Percentiles rank a stretch among this genome's conserved stretches.
phyloP scores from a whole-genome alignment of 2,113 vertebrate species.

The Apteryx mantelli region DNA sequence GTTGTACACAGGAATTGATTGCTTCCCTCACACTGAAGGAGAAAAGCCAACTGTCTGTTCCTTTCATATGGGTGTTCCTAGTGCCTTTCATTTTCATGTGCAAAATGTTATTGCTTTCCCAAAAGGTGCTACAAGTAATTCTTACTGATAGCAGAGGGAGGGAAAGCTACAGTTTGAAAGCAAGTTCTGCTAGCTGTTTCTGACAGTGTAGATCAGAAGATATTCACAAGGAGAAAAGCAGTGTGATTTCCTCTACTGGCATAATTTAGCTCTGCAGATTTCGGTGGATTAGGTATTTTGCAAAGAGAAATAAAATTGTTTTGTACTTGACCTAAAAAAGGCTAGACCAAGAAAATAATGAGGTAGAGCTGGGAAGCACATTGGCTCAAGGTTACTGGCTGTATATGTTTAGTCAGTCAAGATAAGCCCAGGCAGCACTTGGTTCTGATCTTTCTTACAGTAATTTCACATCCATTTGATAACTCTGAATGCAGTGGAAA shows the following conservation, averaged over 20 bases:
- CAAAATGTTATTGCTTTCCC: background rate
- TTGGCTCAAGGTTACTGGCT: background rate
- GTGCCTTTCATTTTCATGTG: background rate
- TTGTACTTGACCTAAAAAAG: background rate
- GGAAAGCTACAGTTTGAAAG: background rate
- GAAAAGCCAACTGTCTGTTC: background rate
- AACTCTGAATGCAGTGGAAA: background rate
- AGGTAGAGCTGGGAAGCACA: background rate
- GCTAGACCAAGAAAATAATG: background rate
- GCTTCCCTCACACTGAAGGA: background rate
- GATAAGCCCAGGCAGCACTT: background rate
- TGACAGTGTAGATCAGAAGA: background rate
- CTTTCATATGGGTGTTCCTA: background rate
- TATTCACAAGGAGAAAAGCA: background rate
- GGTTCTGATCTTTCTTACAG: background rate
- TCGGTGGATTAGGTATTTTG: background rate
- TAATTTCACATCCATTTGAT: background rate
- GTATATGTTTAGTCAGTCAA: background rate
- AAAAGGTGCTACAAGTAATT: background rate
- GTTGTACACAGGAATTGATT: background rate
- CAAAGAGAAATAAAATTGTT: background rate
- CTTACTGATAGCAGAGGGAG: background rate
- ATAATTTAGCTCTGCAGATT: rapidly evolving
- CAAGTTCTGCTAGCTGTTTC: background rate
- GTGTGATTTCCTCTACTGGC: background rate